These are phyloP conservation scores for Adoxophyes honmai DNA, from an alignment of 1,140 invertebrate species.

Conservation along the genomic window DNA sequence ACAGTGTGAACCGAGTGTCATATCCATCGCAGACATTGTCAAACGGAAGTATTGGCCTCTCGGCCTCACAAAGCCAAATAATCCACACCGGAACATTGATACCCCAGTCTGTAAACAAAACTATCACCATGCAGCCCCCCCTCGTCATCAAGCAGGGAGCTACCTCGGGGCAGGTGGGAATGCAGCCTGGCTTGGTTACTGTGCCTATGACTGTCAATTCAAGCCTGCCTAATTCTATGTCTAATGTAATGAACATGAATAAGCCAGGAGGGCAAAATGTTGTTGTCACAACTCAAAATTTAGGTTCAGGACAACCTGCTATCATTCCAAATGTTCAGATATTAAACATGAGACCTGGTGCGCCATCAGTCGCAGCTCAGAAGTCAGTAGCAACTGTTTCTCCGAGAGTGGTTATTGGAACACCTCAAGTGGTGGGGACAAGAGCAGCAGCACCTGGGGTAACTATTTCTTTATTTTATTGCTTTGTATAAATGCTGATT, in stretches of 20 bases:
- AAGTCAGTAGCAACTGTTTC: conserved; percentile 85
- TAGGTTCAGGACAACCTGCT: conserved; percentile 78
- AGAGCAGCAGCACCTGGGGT: conserved; percentile 88
- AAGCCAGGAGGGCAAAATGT: conserved; percentile 76
- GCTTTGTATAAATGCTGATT: conserved; percentile 5
- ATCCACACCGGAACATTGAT: conserved; percentile 63
- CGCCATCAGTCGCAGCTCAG: conserved; percentile 82
- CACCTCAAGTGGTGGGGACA: conserved; percentile 87
- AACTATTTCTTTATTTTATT: conserved; percentile 42
- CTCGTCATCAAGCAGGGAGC: conserved; percentile 84
- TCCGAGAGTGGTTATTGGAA: conserved; percentile 87
- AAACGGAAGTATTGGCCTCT: conserved; percentile 78
- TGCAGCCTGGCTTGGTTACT: conserved; percentile 81
- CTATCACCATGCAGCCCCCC: conserved; percentile 78
- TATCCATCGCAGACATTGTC: conserved; percentile 77
- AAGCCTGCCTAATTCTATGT: conserved; percentile 63
- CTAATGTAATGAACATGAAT: conserved; percentile 74
- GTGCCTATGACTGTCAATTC: conserved; percentile 84
- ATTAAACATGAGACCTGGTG: conserved; percentile 87
- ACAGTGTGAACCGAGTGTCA: conserved; percentile 57
- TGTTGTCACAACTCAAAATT: conserved; percentile 78
- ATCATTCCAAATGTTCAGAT: conserved; percentile 90
- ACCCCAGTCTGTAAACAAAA: conserved; percentile 78
- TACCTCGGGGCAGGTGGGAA: conserved; percentile 75
- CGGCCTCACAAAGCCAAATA: conserved; percentile 65